Percentiles rank a stretch among this genome's conserved stretches.
These are phyloP conservation scores for Dasysyrphus albostriatus DNA, from an alignment of 2,888 invertebrate genomes.

Conservation along the genomic window DNA sequence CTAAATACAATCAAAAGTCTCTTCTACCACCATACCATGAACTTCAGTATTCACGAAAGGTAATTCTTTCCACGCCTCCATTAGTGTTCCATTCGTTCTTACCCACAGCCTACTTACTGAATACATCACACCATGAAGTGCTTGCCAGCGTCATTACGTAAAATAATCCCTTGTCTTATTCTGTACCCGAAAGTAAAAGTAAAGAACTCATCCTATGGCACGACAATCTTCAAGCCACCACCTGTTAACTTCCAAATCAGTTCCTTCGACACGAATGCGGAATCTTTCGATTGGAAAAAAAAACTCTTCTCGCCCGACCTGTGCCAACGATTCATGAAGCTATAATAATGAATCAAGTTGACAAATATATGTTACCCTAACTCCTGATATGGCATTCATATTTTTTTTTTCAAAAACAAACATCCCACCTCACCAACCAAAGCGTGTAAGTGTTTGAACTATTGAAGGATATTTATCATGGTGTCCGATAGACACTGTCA, in stretches of 20 bases:
- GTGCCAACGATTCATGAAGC: conserved; percentile 13
- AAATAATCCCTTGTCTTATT: conserved; percentile 2
- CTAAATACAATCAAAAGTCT: not conserved
- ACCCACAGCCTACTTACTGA: not conserved
- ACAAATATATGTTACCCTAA: conserved; percentile 70
- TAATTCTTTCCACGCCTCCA: not conserved
- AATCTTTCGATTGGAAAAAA: too few relatives aligned
- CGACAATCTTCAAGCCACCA: conserved; percentile 37
- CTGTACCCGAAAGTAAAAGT: conserved; percentile 15
- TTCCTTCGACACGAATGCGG: conserved; percentile 58
- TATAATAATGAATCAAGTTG: conserved; percentile 49
- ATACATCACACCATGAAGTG: conserved; percentile 38
- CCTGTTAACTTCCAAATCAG: conserved; percentile 66
- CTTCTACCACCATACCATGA: not conserved
- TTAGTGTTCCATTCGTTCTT: not conserved
- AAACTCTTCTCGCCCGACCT: conserved; percentile 7
- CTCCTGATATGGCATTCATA: conserved; percentile 6
- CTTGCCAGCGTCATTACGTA: conserved; percentile 34
- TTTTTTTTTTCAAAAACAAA: not conserved
- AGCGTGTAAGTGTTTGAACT: conserved; percentile 8
- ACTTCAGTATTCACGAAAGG: not conserved
- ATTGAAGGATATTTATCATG: conserved; percentile 72
- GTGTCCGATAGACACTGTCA: conserved; percentile 49
- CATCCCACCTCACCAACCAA: not conserved
- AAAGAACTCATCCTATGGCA: not conserved